Conservation (phyloP, 1,140 invertebrate species). For the Drosophila watanabei region DNA sequence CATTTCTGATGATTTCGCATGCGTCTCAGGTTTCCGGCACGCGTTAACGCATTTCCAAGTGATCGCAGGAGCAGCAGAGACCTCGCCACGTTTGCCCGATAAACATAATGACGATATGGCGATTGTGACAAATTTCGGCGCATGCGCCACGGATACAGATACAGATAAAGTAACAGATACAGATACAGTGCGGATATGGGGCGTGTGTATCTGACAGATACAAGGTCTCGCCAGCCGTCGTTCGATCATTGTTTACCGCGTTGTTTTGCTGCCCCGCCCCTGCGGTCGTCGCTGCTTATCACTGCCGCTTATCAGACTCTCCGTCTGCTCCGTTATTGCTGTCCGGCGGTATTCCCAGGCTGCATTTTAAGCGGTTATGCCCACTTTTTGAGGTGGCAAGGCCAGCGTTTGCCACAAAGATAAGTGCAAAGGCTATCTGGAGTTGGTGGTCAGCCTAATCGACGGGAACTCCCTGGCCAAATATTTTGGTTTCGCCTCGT, state of each 20-base stretch:
- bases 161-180: not conserved
- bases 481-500: conserved; percentile 41
- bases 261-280: not conserved
- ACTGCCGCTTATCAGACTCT: conserved; percentile 9
- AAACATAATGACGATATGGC: conserved; percentile 24
- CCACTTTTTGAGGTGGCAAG: conserved; percentile 21
- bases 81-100: conserved; percentile 25
- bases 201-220: conserved; percentile 21
- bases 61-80: conserved; percentile 1
- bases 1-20: conserved; percentile 49
- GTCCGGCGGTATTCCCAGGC: conserved; percentile 59
- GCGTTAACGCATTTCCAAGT: conserved; percentile 51
- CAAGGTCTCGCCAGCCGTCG: conserved; percentile 7
- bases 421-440: conserved; percentile 6
- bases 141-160: conserved; percentile 26
- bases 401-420: conserved; percentile 17
- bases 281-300: conserved; percentile 20
- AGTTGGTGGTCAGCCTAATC: conserved; percentile 16
- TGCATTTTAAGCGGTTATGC: conserved; percentile 37
- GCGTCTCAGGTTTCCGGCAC: conserved; percentile 55
- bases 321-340: conserved; percentile 6
- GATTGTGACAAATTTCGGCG: conserved; percentile 29
- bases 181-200: not conserved
- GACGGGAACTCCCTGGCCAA: conserved; percentile 14
- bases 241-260: conserved; percentile 7